Percentiles rank a stretch among this genome's conserved stretches.
Evolutionary conservation across 2,888 invertebrate genomes (phyloP).

Genomic region (Eurois occulta): DNA sequence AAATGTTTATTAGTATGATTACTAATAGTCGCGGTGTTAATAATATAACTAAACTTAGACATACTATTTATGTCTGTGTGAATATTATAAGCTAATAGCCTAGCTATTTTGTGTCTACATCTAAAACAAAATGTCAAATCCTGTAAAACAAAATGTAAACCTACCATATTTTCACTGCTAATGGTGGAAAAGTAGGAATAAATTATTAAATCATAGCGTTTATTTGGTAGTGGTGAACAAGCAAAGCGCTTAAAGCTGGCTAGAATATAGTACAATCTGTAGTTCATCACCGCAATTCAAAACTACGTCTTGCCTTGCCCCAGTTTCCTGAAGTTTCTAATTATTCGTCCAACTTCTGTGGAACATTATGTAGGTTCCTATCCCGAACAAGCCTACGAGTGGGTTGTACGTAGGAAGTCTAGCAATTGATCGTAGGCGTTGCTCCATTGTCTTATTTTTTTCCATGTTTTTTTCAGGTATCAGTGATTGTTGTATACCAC

Average conservation of each 20-base stretch:
- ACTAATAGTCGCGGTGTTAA: too few species aligned
- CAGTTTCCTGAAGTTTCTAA: slow-evolving; percentile 64
- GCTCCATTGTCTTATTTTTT: slow-evolving; percentile 64
- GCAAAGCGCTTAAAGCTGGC: slow-evolving; percentile 46
- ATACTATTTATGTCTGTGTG: too few species aligned
- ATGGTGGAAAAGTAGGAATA: slow-evolving; percentile 22
- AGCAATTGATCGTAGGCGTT: slow-evolving; percentile 61
- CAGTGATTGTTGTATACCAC: slow-evolving; percentile 31
- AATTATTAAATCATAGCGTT: slow-evolving; percentile 42
- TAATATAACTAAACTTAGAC: too few species aligned
- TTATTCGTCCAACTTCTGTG: slow-evolving; percentile 53
- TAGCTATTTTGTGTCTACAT: too few species aligned
- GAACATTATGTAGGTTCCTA: slow-evolving; percentile 60
- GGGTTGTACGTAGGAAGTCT: slow-evolving; percentile 44
- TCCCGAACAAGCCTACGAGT: slow-evolving; percentile 58
- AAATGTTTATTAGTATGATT: too few species aligned
- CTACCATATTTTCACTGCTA: slow-evolving; percentile 49
- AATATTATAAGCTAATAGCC: too few species aligned
- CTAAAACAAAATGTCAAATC: too few species aligned
- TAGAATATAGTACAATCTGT: slow-evolving; percentile 37
- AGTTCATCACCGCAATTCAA: slow-evolving; percentile 55
- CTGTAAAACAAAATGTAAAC: slow-evolving; percentile 58
- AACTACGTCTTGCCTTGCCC: slow-evolving; percentile 54
- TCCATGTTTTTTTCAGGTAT: slow-evolving; percentile 41
- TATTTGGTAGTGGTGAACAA: slow-evolving; percentile 33